Conservation (phyloP, 2,888 invertebrate genomes). For the Euplagia quadripunctaria region DNA sequence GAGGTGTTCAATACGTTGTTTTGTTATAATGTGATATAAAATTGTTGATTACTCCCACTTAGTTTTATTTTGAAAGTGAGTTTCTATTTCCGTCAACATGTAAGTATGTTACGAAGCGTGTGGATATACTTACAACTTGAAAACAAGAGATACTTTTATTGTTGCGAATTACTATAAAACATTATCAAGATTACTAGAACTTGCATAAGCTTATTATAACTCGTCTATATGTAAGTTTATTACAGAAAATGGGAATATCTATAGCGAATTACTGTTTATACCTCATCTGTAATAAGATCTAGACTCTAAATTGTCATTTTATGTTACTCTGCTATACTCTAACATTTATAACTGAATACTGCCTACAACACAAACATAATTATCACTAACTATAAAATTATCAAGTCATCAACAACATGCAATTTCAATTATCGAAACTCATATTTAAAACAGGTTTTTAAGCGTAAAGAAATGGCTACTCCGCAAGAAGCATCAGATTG, state of each 20-base stretch:
- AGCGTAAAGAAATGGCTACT: conserved; percentile 99
- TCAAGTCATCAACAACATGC: background rate
- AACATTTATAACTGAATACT: background rate
- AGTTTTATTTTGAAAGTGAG: conserved; percentile 1
- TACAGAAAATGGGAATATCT: background rate
- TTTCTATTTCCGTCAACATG: background rate
- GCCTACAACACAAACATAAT: background rate
- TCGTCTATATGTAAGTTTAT: background rate
- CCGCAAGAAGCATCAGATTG: conserved; percentile 98
- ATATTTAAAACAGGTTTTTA: conserved; percentile 91
- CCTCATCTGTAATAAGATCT: background rate
- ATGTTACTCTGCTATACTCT: background rate
- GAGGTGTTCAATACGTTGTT: background rate
- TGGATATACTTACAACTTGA: no score
- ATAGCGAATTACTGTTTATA: background rate
- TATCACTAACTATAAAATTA: background rate
- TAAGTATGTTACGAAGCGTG: background rate
- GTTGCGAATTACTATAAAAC: no score
- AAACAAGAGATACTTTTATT: no score
- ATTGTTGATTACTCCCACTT: background rate
- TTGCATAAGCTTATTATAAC: background rate
- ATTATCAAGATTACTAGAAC: background rate
- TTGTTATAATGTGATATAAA: conserved; percentile 13
- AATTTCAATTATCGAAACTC: background rate
- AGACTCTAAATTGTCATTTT: background rate